These are phyloP conservation scores for Noctua pronuba DNA, from an alignment of 2,888 invertebrate species.

Conservation along the genomic window DNA sequence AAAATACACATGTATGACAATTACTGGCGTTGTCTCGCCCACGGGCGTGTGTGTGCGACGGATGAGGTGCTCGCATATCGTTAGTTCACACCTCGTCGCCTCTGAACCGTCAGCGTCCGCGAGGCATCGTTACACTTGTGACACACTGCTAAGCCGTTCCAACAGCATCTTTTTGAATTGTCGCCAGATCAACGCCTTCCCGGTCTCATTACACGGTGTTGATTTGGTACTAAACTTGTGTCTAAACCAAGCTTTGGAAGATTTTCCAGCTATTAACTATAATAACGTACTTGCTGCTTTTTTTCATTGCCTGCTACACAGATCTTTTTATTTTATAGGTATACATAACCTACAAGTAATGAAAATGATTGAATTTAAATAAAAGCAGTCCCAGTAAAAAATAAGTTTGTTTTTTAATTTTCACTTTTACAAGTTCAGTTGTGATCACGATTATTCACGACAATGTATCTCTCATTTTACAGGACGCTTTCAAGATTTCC, in stretches of 20 bases:
- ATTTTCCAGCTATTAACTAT: neutral
- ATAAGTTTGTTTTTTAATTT: neutral
- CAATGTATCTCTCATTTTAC: conserved; percentile 36
- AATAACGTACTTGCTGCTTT: neutral
- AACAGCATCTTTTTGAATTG: conserved; percentile 34
- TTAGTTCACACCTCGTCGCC: conserved; percentile 85
- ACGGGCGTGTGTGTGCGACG: conserved; percentile 74
- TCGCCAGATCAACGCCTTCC: conserved; percentile 12
- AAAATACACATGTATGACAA: conserved; percentile 89
- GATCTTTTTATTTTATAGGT: neutral
- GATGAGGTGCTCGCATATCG: conserved; percentile 83
- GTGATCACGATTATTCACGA: conserved; percentile 25
- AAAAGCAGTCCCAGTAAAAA: neutral
- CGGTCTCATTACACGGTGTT: neutral
- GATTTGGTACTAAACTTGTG: neutral
- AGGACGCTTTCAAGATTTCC: conserved; percentile 40
- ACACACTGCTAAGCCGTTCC: conserved; percentile 58
- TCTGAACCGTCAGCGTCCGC: conserved; percentile 65
- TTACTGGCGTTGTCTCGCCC: conserved; percentile 82
- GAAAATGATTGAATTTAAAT: neutral
- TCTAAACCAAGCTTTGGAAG: neutral
- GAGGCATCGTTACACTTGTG: conserved; percentile 62
- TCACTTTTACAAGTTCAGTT: conserved; percentile 9
- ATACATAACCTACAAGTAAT: neutral
- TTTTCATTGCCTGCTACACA: neutral